Conservation (phyloP, 64 coral and sea anemone species). For the Dendrophyllia cribrosa region DNA sequence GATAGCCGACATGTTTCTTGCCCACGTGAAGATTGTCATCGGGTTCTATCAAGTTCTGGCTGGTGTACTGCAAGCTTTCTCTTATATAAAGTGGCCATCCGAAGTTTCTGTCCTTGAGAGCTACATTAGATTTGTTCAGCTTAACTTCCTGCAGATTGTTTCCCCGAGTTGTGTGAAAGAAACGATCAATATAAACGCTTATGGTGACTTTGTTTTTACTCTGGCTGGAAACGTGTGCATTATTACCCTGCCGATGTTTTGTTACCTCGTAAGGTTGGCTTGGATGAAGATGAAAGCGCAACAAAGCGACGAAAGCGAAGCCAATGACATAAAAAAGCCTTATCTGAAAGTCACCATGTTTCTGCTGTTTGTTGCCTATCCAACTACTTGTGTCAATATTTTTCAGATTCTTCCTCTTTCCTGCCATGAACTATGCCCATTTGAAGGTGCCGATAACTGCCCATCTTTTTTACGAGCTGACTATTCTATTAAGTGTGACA, state of each 20-base stretch:
- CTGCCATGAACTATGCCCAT: slow-evolving; percentile 33
- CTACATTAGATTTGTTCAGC: slow-evolving; percentile 32
- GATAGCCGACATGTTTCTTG: slow-evolving; percentile 22
- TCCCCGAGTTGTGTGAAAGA: neutral
- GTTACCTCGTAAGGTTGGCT: neutral
- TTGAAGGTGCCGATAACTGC: neutral
- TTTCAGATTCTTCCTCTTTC: slow-evolving; percentile 32
- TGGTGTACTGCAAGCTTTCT: neutral
- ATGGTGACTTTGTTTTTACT: slow-evolving; percentile 10
- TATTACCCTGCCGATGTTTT: neutral
- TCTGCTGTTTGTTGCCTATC: slow-evolving; percentile 38
- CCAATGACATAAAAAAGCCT: neutral
- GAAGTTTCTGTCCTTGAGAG: neutral
- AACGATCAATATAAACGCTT: slow-evolving; percentile 1
- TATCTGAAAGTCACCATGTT: neutral
- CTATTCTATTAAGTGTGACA: slow-evolving; percentile 15
- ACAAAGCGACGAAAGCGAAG: neutral
- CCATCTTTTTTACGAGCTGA: slow-evolving; percentile 13
- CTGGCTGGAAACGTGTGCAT: neutral
- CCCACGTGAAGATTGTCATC: slow-evolving; percentile 44
- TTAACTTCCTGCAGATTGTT: slow-evolving; percentile 27
- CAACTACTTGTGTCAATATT: slow-evolving; percentile 15
- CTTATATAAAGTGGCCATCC: neutral
- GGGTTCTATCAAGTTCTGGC: slow-evolving; percentile 55
- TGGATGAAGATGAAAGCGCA: neutral